Evolutionary conservation across 2,888 invertebrate genomes (phyloP).

Genomic region (Drosophila subquinaria): DNA sequence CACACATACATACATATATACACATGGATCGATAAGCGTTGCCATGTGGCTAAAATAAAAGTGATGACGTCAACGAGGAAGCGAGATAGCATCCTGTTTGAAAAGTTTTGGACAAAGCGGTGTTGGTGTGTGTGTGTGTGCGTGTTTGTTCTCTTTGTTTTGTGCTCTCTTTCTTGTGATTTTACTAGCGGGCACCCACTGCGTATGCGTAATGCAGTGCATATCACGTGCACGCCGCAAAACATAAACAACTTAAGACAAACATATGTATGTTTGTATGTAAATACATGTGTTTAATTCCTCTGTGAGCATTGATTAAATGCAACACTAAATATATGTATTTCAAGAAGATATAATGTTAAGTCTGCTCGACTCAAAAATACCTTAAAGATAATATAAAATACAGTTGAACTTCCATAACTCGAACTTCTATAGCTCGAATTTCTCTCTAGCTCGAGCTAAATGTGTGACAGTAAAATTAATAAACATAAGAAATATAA

Average conservation of each 20-base stretch:
- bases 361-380: too few relatives aligned
- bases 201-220: slow-evolving; percentile 59
- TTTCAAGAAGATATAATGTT: too few relatives aligned
- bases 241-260: slow-evolving; percentile 35
- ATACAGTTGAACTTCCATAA: too few relatives aligned
- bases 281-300: too few relatives aligned
- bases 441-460: too few relatives aligned
- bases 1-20: slow-evolving; percentile 4
- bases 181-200: slow-evolving; percentile 16
- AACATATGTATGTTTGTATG: too few relatives aligned
- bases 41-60: slow-evolving; percentile 74
- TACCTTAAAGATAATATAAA: too few relatives aligned
- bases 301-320: too few relatives aligned
- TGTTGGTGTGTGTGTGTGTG: slow-evolving; percentile 14
- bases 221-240: slow-evolving; percentile 53
- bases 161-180: slow-evolving; percentile 12
- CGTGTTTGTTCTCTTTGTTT: slow-evolving; percentile 14
- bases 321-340: too few relatives aligned
- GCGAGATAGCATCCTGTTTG: slow-evolving; percentile 49
- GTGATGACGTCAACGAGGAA: slow-evolving; percentile 81
- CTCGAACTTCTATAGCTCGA: too few relatives aligned
- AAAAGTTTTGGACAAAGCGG: background rate
- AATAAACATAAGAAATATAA: too few relatives aligned
- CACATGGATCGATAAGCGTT: slow-evolving; percentile 73
- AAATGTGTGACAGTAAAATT: too few relatives aligned